phyloP scores from a whole-genome alignment of 2,888 invertebrate species.

The Beris morrisii region DNA sequence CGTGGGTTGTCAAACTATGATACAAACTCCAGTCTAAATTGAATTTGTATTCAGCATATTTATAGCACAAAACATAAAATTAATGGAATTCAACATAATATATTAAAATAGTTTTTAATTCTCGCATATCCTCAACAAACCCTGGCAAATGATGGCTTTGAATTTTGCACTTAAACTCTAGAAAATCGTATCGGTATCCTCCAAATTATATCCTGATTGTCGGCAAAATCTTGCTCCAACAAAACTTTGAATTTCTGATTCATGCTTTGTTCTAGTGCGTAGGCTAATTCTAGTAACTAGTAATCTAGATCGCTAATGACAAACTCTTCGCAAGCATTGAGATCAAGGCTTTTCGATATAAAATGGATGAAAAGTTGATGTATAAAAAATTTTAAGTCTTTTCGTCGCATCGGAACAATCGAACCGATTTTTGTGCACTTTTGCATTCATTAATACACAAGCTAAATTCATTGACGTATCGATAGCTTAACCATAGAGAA shows the following conservation, averaged over 20 bases:
- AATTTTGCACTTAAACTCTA: slow-evolving; percentile 40
- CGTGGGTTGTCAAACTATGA: no score
- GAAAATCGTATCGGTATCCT: slow-evolving; percentile 54
- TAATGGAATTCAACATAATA: not conserved
- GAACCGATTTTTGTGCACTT: slow-evolving; percentile 49
- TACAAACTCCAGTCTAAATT: no score
- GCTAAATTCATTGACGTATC: slow-evolving; percentile 54
- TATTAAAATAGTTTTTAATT: no score
- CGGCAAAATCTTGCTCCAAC: slow-evolving; percentile 27
- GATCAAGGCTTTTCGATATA: slow-evolving; percentile 50
- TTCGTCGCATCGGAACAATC: slow-evolving; percentile 54
- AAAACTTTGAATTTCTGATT: slow-evolving; percentile 36
- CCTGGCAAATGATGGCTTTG: no score
- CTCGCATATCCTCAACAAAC: no score
- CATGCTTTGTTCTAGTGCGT: slow-evolving; percentile 48
- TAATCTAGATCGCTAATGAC: slow-evolving; percentile 55
- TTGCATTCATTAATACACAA: slow-evolving; percentile 51
- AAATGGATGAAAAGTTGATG: slow-evolving; percentile 54
- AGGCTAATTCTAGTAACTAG: slow-evolving; percentile 54
- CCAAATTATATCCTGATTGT: slow-evolving; percentile 41
- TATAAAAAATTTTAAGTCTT: slow-evolving; percentile 55
- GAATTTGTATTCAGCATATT: no score
- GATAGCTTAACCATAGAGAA: slow-evolving; percentile 56
- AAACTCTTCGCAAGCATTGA: slow-evolving; percentile 53
- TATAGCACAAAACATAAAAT: no score